phyloP scores from a whole-genome alignment of 2,888 invertebrate genomes.

The Teinopalpus imperialis region DNA sequence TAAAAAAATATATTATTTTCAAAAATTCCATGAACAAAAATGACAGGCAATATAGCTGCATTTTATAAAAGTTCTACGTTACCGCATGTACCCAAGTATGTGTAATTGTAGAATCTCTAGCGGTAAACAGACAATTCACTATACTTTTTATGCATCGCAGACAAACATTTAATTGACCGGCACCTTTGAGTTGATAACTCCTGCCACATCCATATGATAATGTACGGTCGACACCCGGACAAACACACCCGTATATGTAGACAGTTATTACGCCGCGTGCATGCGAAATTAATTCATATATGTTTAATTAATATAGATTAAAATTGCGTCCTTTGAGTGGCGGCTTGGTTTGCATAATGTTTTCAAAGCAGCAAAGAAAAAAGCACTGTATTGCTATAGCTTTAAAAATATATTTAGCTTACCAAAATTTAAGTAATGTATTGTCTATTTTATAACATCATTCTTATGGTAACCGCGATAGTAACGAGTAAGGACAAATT shows the following conservation, averaged over 20 bases:
- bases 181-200: conserved; percentile 25
- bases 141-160: not conserved
- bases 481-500: too few species aligned
- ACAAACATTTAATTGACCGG: conserved; percentile 30
- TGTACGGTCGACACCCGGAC: conserved; percentile 49
- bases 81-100: too few species aligned
- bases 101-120: too few species aligned
- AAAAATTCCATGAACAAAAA: too few species aligned
- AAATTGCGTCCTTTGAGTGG: conserved; percentile 9
- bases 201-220: conserved; percentile 38
- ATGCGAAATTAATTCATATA: conserved; percentile 16
- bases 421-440: too few species aligned
- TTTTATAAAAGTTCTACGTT: too few species aligned
- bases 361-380: not conserved
- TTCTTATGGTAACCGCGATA: too few species aligned
- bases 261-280: not conserved
- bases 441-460: too few species aligned
- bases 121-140: not conserved
- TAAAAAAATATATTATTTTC: too few species aligned
- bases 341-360: not conserved
- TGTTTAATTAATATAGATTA: conserved; percentile 14
- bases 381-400: too few species aligned
- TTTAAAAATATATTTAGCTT: too few species aligned
- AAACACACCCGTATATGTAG: conserved; percentile 37
- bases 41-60: too few species aligned